Evolutionary conservation across 2,113 vertebrate genomes (phyloP).

Genomic region (Ailuropoda melanoleuca): DNA sequence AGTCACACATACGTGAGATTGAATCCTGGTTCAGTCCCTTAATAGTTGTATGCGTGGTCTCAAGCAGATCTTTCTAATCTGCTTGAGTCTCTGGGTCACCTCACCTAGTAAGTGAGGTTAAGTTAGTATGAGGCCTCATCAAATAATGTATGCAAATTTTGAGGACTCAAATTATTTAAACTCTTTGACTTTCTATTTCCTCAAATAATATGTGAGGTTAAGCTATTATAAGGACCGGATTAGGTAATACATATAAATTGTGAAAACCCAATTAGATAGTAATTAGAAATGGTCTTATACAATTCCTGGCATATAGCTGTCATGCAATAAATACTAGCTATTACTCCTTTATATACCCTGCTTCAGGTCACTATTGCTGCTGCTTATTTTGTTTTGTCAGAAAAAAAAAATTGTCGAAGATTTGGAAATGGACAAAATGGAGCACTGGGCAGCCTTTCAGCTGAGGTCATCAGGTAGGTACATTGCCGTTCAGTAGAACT

Average conservation of each 20-base stretch:
- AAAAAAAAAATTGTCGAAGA: conserved; percentile 7
- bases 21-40: neutral
- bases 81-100: neutral
- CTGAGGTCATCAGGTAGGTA: neutral
- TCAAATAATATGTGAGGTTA: neutral
- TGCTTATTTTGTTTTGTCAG: neutral
- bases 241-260: neutral
- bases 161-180: neutral
- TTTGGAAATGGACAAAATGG: neutral
- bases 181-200: neutral
- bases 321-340: neutral
- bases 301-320: neutral
- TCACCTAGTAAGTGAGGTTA: neutral
- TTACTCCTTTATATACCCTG: neutral
- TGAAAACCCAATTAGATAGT: neutral
- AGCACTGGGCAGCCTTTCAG: neutral
- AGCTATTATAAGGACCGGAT: neutral
- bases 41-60: neutral
- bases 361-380: neutral
- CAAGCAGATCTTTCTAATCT: neutral
- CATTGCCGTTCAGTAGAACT: neutral
- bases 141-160: neutral
- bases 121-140: neutral
- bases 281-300: neutral
- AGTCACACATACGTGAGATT: neutral